Evolutionary conservation across 92 coral and sea anemone species (phyloP).

Genomic region (Actinostola sp.): DNA sequence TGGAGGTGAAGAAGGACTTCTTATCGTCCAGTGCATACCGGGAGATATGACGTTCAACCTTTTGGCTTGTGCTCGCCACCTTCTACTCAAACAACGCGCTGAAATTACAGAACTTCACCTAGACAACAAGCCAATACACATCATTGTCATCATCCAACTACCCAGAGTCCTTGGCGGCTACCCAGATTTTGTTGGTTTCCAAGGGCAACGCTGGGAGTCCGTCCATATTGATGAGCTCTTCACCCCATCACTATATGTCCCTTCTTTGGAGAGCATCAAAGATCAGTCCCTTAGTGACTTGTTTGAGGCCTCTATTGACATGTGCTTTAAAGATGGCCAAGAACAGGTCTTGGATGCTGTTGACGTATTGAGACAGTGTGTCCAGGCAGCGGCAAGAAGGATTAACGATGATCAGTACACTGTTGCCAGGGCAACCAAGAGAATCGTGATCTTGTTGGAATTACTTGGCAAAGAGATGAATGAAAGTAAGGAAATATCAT

Average conservation of each 20-base stretch:
- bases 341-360: constrained; percentile 53
- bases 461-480: constrained; percentile 62
- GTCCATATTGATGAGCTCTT: constrained; percentile 88
- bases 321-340: constrained; percentile 12
- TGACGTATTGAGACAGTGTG: constrained; percentile 67
- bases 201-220: constrained; percentile 81
- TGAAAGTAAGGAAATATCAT: constrained; percentile 38
- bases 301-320: constrained; percentile 43
- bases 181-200: constrained; percentile 79
- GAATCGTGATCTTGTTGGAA: constrained; percentile 76
- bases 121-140: constrained; percentile 44
- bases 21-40: constrained; percentile 79
- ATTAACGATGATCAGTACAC: constrained; percentile 62
- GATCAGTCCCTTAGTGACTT: constrained; percentile 84
- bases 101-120: constrained; percentile 43
- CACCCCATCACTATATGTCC: constrained; percentile 74
- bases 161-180: constrained; percentile 85
- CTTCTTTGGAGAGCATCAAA: constrained; percentile 70
- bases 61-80: constrained; percentile 86
- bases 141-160: constrained; percentile 77
- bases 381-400: constrained; percentile 87
- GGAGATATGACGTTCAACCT: constrained; percentile 72
- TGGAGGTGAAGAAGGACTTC: constrained; percentile 83
- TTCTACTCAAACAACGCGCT: constrained; percentile 71
- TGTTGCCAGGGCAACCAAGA: constrained; percentile 68